Percentiles rank a stretch among this genome's conserved stretches.
phyloP scores from a whole-genome alignment of 2,113 vertebrate species.

The Ammospiza caudacuta region DNA sequence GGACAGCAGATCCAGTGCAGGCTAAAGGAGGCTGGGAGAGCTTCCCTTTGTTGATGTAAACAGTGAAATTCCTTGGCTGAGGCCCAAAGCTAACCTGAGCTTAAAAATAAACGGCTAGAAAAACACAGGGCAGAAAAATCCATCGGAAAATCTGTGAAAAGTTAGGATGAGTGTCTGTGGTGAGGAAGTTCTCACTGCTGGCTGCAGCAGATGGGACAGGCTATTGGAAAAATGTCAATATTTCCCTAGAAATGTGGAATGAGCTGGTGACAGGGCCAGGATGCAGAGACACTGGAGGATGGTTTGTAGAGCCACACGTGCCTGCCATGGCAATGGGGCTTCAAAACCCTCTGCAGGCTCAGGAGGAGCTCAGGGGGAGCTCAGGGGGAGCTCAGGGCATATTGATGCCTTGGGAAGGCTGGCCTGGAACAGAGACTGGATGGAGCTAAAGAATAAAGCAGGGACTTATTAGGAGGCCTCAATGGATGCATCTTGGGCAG shows the following conservation, averaged over 20 bases:
- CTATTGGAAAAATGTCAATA: neutral
- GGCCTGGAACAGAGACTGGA: neutral
- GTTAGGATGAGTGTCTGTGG: neutral
- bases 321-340: rapidly evolving
- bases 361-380: neutral
- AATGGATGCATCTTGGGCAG: neutral
- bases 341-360: neutral
- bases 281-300: neutral
- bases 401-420: neutral
- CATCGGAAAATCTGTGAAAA: neutral
- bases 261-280: neutral
- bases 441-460: neutral
- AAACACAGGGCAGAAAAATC: neutral
- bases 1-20: neutral
- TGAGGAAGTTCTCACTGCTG: neutral
- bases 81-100: neutral
- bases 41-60: neutral
- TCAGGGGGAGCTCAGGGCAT: neutral
- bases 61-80: neutral
- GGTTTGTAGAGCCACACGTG: neutral
- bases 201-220: neutral
- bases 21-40: neutral
- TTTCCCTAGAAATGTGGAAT: neutral
- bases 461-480: neutral
- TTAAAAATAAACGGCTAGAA: neutral